phyloP scores from a whole-genome alignment of 2,888 invertebrate species.

The Calliopum simillimum region DNA sequence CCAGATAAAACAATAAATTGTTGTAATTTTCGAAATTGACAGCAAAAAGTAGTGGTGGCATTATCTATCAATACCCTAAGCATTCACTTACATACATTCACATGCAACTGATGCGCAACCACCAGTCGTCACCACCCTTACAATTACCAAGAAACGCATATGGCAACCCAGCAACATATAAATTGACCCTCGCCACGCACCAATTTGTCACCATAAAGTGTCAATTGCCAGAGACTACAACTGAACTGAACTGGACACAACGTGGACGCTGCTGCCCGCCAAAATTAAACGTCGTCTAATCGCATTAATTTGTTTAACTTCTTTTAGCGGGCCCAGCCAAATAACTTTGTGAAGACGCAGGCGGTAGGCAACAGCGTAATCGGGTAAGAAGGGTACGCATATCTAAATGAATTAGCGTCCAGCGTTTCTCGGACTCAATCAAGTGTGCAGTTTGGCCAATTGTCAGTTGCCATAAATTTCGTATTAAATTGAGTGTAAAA shows the following conservation, averaged over 20 bases:
- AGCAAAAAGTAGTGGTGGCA: background rate
- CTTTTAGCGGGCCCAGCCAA: background rate
- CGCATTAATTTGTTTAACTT: constrained; percentile 12
- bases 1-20: constrained; percentile 28
- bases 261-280: background rate
- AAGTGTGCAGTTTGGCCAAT: constrained; percentile 34
- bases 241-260: background rate
- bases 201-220: constrained; percentile 51
- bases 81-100: background rate
- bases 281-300: background rate
- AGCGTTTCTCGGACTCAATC: constrained; percentile 20
- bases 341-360: background rate
- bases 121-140: constrained; percentile 4
- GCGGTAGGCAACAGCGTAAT: background rate
- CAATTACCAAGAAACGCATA: constrained; percentile 12
- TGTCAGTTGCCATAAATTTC: constrained; percentile 54
- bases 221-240: constrained; percentile 41
- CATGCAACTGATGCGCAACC: background rate
- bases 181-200: constrained; percentile 35
- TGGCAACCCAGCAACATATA: constrained; percentile 12
- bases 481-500: constrained; percentile 59
- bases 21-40: constrained; percentile 31
- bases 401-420: constrained; percentile 32
- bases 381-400: background rate
- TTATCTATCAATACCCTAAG: no score